These are phyloP conservation scores for Sinosuthora webbiana DNA, from an alignment of 2,113 vertebrate species.

Conservation along the genomic window DNA sequence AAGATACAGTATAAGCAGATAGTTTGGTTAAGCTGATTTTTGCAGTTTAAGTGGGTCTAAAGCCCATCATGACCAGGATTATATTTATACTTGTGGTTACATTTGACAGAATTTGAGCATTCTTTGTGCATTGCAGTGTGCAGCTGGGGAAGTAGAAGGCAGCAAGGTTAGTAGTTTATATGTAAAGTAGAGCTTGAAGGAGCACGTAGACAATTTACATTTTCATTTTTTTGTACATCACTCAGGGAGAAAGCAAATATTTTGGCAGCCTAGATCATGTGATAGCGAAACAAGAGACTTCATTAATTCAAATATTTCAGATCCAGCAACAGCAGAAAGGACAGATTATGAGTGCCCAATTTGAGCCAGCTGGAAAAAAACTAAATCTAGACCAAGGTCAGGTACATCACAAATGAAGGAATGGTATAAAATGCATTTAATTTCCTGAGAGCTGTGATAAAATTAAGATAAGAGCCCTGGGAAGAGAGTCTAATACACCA, in stretches of 20 bases:
- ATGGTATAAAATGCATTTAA: background rate
- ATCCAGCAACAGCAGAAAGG: slow-evolving; percentile 4
- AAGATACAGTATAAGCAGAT: slow-evolving; percentile 15
- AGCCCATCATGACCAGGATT: slow-evolving; percentile 39
- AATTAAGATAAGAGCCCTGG: background rate
- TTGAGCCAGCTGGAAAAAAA: slow-evolving; percentile 13
- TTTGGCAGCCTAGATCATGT: background rate
- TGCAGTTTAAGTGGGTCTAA: slow-evolving; percentile 25
- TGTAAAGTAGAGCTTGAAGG: background rate
- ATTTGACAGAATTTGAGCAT: slow-evolving; percentile 24
- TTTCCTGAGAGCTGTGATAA: slow-evolving; percentile 39
- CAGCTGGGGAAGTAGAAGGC: background rate
- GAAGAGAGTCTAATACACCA: background rate
- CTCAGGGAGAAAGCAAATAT: slow-evolving; percentile 25
- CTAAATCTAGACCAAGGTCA: background rate
- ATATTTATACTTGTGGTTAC: slow-evolving; percentile 36
- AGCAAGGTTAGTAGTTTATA: background rate
- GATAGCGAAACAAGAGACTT: background rate
- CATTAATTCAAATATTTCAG: slow-evolving; percentile 34
- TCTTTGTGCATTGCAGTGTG: background rate
- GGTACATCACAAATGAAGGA: background rate
- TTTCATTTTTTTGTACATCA: slow-evolving; percentile 7
- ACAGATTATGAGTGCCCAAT: background rate
- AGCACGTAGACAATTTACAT: background rate
- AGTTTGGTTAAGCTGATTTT: slow-evolving; percentile 55